Percentiles rank a stretch among this genome's conserved stretches.
These are phyloP conservation scores for Ceyx melanurus DNA, from an alignment of 2,113 vertebrate species.

Conservation along the genomic window DNA sequence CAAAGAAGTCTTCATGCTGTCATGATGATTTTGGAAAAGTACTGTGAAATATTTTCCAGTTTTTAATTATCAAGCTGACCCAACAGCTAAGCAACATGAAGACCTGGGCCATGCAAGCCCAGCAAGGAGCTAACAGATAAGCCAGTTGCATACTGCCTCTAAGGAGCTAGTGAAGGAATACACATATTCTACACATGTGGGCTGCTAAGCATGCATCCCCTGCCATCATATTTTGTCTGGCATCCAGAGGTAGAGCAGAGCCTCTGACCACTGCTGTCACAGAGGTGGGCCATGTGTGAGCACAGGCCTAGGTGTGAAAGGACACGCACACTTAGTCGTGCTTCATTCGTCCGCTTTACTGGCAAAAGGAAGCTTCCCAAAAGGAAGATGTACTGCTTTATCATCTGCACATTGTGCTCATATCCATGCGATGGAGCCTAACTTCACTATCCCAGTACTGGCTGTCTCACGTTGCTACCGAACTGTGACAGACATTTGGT, in stretches of 20 bases:
- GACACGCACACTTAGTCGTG: no score
- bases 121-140: neutral
- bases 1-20: neutral
- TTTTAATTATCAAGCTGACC: neutral
- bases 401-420: neutral
- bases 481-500: neutral
- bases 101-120: neutral
- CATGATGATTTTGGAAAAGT: neutral
- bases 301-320: neutral
- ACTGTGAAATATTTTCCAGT: neutral
- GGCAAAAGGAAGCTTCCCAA: neutral
- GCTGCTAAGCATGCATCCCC: neutral
- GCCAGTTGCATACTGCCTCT: neutral
- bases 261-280: neutral
- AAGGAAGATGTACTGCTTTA: neutral
- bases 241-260: neutral
- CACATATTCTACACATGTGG: accelerated
- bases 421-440: neutral
- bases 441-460: neutral
- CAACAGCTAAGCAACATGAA: neutral
- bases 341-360: neutral
- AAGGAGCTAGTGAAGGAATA: neutral
- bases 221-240: neutral
- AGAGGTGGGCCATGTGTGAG: neutral
- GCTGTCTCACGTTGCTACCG: neutral